These are phyloP conservation scores for Nasonia oneida DNA, from an alignment of 2,888 invertebrate species.

Conservation along the genomic window DNA sequence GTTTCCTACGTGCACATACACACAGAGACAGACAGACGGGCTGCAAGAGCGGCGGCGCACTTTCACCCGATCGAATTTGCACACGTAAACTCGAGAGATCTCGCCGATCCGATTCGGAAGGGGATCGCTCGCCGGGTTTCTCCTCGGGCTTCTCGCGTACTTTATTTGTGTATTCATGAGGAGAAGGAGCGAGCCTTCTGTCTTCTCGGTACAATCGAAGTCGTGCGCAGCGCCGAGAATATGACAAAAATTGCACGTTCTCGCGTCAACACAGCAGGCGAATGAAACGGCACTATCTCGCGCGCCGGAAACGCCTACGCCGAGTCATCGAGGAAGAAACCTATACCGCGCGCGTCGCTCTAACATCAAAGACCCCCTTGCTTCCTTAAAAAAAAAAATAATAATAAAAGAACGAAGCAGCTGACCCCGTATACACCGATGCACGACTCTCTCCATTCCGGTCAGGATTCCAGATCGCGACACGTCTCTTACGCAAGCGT, in stretches of 20 bases:
- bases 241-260: too few relatives aligned
- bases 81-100: slow-evolving; percentile 19
- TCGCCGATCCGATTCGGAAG: slow-evolving; percentile 8
- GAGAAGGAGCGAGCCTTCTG: too few relatives aligned
- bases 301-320: slow-evolving; percentile 25
- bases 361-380: background rate
- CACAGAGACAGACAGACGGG: background rate
- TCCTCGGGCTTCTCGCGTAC: background rate
- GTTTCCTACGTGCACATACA: slow-evolving; percentile 34
- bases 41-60: background rate
- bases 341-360: background rate
- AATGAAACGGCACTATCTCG: slow-evolving; percentile 9
- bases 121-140: slow-evolving; percentile 24
- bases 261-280: background rate
- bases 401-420: background rate
- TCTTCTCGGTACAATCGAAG: too few relatives aligned
- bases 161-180: background rate
- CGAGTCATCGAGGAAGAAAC: slow-evolving; percentile 10
- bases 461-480: background rate
- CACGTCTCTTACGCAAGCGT: background rate
- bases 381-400: background rate
- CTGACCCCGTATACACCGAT: background rate
- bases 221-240: too few relatives aligned
- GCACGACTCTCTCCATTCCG: slow-evolving; percentile 16
- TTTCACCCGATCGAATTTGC: slow-evolving; percentile 55